Conservation (phyloP, 2,113 vertebrate species). For the Peucedramus taeniatus region DNA sequence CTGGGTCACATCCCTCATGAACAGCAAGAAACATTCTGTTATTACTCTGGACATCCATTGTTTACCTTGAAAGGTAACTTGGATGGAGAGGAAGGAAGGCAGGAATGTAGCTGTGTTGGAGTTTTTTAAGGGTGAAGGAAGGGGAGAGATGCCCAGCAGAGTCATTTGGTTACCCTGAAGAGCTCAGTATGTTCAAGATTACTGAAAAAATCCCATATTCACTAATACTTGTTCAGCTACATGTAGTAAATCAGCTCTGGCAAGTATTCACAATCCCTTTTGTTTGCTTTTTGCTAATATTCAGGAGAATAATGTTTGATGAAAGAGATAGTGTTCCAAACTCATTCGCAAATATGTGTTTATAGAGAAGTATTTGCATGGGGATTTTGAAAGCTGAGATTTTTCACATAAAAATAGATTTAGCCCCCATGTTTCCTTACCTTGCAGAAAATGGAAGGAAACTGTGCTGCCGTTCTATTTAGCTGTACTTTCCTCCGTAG, state of each 20-base stretch:
- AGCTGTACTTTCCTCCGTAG: background rate
- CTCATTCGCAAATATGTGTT: slow-evolving; percentile 34
- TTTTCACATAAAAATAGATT: background rate
- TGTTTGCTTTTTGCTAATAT: slow-evolving; percentile 20
- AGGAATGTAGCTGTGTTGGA: background rate
- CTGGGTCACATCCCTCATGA: background rate
- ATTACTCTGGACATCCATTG: background rate
- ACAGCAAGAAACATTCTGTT: background rate
- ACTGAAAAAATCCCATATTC: background rate
- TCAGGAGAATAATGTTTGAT: slow-evolving; percentile 16
- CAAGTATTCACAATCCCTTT: background rate
- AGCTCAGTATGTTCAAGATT: background rate
- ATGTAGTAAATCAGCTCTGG: background rate
- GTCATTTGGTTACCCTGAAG: background rate
- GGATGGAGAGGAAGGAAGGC: background rate
- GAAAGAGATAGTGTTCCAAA: slow-evolving; percentile 31
- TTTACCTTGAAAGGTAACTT: background rate
- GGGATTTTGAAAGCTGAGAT: background rate
- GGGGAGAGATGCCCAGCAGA: background rate
- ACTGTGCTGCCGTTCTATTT: background rate
- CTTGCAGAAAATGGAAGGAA: background rate
- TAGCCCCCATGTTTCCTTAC: background rate
- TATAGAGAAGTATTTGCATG: background rate
- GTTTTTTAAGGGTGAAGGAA: background rate
- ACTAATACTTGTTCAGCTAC: background rate